phyloP scores from a whole-genome alignment of 2,888 invertebrate species.

The Escarpia spicata region DNA sequence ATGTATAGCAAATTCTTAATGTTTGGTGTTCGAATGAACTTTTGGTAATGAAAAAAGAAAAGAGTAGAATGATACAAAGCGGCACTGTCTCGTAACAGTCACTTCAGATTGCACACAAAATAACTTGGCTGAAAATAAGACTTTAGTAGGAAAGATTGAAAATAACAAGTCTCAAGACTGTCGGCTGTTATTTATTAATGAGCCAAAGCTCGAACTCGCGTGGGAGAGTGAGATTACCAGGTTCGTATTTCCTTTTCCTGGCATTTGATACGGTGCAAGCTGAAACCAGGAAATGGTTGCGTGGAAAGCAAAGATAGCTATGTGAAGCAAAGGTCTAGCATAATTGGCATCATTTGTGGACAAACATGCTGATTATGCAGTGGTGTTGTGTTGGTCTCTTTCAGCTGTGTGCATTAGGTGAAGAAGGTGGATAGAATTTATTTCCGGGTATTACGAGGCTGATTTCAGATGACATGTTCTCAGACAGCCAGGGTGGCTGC shows the following conservation, averaged over 20 bases:
- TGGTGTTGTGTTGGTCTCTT: neutral
- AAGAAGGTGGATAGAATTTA: slow-evolving; percentile 4
- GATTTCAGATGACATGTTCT: neutral
- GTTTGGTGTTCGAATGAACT: no score
- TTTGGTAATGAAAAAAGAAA: no score
- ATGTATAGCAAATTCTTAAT: no score
- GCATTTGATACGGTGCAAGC: neutral
- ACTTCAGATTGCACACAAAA: no score
- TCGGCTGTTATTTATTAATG: neutral
- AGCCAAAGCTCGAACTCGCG: neutral
- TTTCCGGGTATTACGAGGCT: neutral
- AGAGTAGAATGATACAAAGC: no score
- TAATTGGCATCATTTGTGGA: neutral
- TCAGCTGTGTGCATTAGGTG: neutral
- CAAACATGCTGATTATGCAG: neutral
- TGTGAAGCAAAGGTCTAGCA: neutral
- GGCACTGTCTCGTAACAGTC: no score
- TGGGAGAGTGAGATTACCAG: no score
- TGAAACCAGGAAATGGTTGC: neutral
- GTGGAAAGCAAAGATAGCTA: neutral
- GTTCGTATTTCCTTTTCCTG: neutral
- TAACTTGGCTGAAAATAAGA: neutral
- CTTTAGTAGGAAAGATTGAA: neutral
- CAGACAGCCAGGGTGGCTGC: neutral
- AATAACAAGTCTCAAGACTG: neutral